Evolutionary conservation across 2,113 vertebrate genomes (phyloP).

Genomic region (Trematomus loennbergii): DNA sequence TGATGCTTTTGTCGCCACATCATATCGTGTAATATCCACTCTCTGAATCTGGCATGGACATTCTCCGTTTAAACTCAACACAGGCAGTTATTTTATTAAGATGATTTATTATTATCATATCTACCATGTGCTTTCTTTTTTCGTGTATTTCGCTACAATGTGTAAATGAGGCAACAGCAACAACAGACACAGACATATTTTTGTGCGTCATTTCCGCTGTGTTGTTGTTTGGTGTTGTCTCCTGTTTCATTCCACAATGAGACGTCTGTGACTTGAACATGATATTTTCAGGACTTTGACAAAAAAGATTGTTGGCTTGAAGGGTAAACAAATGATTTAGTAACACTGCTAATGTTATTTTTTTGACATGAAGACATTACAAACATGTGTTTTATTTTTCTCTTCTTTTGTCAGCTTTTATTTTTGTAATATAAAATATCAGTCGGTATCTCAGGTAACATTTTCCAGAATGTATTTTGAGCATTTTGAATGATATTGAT

Average conservation of each 20-base stretch:
- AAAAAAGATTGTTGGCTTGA: conserved; percentile 38
- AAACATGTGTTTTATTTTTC: not conserved
- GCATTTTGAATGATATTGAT: conserved; percentile 28
- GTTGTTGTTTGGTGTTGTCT: conserved; percentile 4
- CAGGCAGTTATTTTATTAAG: not conserved
- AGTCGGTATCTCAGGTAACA: conserved; percentile 28
- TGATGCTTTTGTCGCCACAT: not conserved
- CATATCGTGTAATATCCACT: not conserved
- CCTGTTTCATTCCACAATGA: not conserved
- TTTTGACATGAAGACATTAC: conserved; percentile 5
- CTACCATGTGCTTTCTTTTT: not conserved
- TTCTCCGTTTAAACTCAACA: not conserved
- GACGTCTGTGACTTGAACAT: conserved; percentile 14
- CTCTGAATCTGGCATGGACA: not conserved
- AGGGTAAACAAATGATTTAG: not conserved
- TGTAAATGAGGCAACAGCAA: not conserved
- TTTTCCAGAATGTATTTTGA: conserved; percentile 49
- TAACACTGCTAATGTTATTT: not conserved
- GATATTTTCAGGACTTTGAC: conserved; percentile 47
- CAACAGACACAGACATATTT: no score
- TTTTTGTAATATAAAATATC: conserved; percentile 16
- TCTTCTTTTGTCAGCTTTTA: not conserved
- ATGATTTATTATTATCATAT: not conserved
- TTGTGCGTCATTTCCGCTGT: not conserved
- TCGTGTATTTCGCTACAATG: not conserved